Conservation (phyloP, 2,113 vertebrate genomes). For the Setophaga coronata region DNA sequence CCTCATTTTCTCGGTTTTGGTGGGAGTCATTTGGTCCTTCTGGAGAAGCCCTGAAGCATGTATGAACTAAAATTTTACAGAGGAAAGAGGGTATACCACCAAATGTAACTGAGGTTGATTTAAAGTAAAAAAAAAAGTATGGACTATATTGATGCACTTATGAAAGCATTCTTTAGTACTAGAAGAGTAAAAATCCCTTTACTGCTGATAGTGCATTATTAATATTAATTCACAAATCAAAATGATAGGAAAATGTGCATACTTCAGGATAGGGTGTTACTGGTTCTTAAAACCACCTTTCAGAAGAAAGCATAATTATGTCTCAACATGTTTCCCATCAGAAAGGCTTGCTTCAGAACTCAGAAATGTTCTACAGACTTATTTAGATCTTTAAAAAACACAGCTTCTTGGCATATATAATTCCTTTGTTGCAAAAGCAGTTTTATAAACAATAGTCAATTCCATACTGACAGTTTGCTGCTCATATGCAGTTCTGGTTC, state of each 20-base stretch:
- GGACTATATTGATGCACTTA: background rate
- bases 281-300: background rate
- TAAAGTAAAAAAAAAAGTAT: background rate
- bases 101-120: background rate
- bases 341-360: background rate
- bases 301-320: background rate
- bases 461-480: background rate
- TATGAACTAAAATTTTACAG: background rate
- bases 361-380: background rate
- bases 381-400: background rate
- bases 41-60: background rate
- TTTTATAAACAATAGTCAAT: background rate
- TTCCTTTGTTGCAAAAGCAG: slow-evolving; percentile 43
- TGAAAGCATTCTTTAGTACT: background rate
- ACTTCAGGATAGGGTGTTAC: background rate
- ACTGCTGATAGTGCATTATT: background rate
- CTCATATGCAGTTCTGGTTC: background rate
- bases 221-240: background rate
- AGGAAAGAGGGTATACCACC: background rate
- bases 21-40: background rate
- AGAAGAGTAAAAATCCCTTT: background rate
- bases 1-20: background rate
- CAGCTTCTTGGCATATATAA: background rate
- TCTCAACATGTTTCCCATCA: slow-evolving; percentile 1
- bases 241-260: background rate